Evolutionary conservation across 2,113 vertebrate genomes (phyloP).

Genomic region (Calyptommatus sinebrachiatus): DNA sequence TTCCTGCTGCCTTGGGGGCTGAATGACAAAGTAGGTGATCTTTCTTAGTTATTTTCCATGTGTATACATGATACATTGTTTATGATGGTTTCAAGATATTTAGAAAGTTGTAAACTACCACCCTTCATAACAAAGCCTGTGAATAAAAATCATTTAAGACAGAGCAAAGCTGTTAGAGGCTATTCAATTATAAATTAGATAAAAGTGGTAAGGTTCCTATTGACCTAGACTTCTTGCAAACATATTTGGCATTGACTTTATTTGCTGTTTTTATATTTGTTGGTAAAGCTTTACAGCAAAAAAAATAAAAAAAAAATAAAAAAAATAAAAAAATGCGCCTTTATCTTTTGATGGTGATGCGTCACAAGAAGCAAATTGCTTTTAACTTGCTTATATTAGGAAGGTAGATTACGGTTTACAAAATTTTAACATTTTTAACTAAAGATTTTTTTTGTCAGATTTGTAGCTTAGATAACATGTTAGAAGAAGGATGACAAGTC

Average conservation of each 20-base stretch:
- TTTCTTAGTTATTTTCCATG: constrained; percentile 51
- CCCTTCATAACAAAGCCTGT: constrained; percentile 4
- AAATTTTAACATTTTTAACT: constrained; percentile 39
- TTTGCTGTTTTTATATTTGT: constrained; percentile 51
- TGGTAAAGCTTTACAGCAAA: constrained; percentile 30
- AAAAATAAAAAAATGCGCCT: no score
- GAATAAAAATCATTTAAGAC: constrained; percentile 51
- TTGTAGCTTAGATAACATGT: constrained; percentile 10
- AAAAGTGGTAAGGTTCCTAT: constrained; percentile 35
- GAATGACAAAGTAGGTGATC: constrained; percentile 44
- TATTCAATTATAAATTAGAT: constrained; percentile 55
- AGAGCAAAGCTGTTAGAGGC: constrained; percentile 50
- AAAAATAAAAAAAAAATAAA: no score
- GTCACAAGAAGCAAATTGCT: constrained; percentile 37
- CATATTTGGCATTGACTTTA: constrained; percentile 39
- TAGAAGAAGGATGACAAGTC: no score
- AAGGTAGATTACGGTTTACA: constrained; percentile 22
- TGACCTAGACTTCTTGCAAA: constrained; percentile 41
- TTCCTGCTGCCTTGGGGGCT: constrained; percentile 45
- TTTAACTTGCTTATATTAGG: constrained; percentile 45
- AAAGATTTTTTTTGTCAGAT: constrained; percentile 39
- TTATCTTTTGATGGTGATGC: background rate
- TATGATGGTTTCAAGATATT: constrained; percentile 55
- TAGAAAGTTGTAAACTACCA: constrained; percentile 56
- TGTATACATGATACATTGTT: constrained; percentile 30